Percentiles rank a stretch among this genome's conserved stretches.
These are phyloP conservation scores for Microplitis deprimator DNA, from an alignment of 2,888 invertebrate species.

Conservation along the genomic window DNA sequence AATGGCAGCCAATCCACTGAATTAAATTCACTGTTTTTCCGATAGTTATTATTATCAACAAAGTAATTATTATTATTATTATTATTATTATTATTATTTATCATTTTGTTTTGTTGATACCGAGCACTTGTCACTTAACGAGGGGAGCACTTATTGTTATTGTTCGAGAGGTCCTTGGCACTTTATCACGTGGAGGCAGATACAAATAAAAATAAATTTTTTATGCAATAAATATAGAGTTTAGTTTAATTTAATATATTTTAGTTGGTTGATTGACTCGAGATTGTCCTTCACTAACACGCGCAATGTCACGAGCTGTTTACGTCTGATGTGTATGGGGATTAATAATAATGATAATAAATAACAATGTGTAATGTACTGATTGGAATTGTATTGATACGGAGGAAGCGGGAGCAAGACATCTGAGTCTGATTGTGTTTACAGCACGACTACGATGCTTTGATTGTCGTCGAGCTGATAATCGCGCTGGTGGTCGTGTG, in stretches of 20 bases:
- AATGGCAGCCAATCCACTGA: conserved; percentile 64
- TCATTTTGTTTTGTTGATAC: conserved; percentile 3
- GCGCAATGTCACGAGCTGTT: conserved; percentile 44
- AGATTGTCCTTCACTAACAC: conserved; percentile 43
- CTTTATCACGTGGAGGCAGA: conserved; percentile 6
- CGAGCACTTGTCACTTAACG: conserved; percentile 21
- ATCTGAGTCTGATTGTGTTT: background rate
- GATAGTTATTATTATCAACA: background rate
- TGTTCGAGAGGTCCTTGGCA: background rate
- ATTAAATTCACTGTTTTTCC: conserved; percentile 23
- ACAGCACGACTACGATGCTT: conserved; percentile 4
- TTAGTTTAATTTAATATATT: background rate
- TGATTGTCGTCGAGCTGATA: conserved; percentile 5
- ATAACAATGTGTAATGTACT: background rate
- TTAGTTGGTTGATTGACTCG: conserved; percentile 31
- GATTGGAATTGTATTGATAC: background rate
- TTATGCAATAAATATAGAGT: background rate
- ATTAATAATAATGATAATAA: conserved; percentile 28
- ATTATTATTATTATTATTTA: background rate
- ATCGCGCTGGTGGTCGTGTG: conserved; percentile 15
- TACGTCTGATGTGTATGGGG: conserved; percentile 47
- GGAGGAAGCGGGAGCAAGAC: background rate
- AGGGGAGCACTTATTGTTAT: conserved; percentile 25
- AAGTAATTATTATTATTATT: background rate
- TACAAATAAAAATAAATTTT: background rate